A percentile compares a stretch with the other conserved stretches of the same genome.
These are phyloP conservation scores for Torymus tubicola DNA, from an alignment of 2,888 invertebrate genomes.

Conservation along the genomic window DNA sequence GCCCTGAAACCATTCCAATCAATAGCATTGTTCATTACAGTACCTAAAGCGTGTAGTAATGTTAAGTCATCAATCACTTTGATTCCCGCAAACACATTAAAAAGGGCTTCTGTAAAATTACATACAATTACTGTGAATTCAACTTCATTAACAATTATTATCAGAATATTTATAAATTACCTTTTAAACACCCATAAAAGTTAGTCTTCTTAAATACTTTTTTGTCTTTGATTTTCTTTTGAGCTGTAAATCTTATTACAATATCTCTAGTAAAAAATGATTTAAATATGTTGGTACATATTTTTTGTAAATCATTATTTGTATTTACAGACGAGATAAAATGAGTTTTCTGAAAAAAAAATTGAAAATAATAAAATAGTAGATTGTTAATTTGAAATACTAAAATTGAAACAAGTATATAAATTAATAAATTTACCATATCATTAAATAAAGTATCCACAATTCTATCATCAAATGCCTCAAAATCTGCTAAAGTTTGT, in stretches of 20 bases:
- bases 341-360: neutral
- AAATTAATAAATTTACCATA: neutral
- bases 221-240: neutral
- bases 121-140: neutral
- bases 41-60: neutral
- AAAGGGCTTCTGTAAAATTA: neutral
- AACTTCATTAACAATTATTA: neutral
- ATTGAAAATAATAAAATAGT: neutral
- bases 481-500: neutral
- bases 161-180: neutral
- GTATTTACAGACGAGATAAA: neutral
- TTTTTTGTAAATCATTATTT: neutral
- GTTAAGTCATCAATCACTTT: neutral
- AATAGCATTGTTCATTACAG: neutral
- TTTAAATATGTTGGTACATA: neutral
- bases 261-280: neutral
- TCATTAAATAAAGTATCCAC: neutral
- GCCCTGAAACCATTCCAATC: neutral
- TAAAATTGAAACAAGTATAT: neutral
- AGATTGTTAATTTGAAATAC: neutral
- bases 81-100: neutral
- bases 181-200: neutral
- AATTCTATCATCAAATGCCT: neutral
- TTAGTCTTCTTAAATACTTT: neutral
- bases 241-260: neutral